Conservation (phyloP, 2,888 invertebrate species). For the Cheilosia scutellata region DNA sequence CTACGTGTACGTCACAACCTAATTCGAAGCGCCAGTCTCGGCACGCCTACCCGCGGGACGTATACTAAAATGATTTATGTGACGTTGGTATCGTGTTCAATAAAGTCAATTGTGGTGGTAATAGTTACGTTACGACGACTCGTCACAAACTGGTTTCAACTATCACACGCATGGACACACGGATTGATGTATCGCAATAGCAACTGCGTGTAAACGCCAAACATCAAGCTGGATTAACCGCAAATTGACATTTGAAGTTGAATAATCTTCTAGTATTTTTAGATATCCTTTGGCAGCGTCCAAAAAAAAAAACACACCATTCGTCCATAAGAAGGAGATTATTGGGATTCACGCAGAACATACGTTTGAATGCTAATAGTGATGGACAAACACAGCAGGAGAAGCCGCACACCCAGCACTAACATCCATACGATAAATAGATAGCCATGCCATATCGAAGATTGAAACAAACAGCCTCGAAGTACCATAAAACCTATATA, state of each 20-base stretch:
- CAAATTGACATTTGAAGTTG: conserved; percentile 38
- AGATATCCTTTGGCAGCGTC: conserved; percentile 1
- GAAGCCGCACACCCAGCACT: not conserved
- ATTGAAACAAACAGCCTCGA: conserved; percentile 21
- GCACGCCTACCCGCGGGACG: conserved; percentile 40
- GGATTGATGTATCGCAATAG: conserved; percentile 55
- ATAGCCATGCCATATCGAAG: conserved; percentile 9
- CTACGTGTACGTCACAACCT: conserved; percentile 19
- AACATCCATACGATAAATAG: not conserved
- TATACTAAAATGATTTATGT: conserved; percentile 61
- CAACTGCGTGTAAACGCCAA: not conserved
- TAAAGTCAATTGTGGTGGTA: conserved; percentile 24
- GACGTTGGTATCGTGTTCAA: conserved; percentile 30
- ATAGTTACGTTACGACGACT: conserved; percentile 17
- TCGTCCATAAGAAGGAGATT: conserved; percentile 14
- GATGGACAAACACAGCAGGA: conserved; percentile 13
- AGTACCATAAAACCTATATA: conserved; percentile 14
- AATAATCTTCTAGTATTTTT: conserved; percentile 35
- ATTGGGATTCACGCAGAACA: not conserved
- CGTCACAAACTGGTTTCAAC: conserved; percentile 35
- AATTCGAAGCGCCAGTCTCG: conserved; percentile 11
- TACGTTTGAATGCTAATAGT: conserved; percentile 32
- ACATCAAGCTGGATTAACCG: conserved; percentile 38
- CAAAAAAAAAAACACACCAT: not conserved
- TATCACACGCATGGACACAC: conserved; percentile 7